These are phyloP conservation scores for Seriola rivoliana DNA, from an alignment of 2,113 vertebrate genomes.

Conservation along the genomic window DNA sequence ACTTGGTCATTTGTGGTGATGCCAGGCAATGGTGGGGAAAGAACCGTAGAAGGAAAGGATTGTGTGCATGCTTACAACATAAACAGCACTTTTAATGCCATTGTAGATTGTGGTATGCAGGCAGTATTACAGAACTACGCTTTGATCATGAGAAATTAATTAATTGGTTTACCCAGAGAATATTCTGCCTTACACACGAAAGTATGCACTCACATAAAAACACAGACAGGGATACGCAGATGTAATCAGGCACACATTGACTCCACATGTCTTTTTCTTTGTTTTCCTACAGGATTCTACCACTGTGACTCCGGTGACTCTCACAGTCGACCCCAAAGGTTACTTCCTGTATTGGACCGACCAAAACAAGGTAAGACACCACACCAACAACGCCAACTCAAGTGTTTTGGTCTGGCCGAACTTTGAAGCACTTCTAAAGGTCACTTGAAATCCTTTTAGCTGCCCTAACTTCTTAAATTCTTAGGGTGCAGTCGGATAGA, in stretches of 20 bases:
- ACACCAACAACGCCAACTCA: neutral
- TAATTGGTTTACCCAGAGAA: conserved; percentile 23
- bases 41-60: conserved; percentile 53
- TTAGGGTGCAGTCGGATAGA: neutral
- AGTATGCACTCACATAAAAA: neutral
- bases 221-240: conserved; percentile 3
- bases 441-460: neutral
- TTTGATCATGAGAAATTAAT: conserved; percentile 39
- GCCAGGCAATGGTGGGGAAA: conserved; percentile 45
- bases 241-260: conserved; percentile 29
- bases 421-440: neutral
- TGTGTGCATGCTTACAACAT: conserved; percentile 28
- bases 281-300: conserved; percentile 88
- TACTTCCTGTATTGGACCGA: conserved; percentile 98
- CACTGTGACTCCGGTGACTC: conserved; percentile 91
- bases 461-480: neutral
- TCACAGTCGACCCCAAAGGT: conserved; percentile 94
- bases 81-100: conserved; percentile 51
- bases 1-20: conserved; percentile 47
- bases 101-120: conserved; percentile 43
- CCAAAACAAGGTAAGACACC: conserved; percentile 93
- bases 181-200: conserved; percentile 13
- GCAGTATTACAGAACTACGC: conserved; percentile 3
- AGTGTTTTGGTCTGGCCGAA: neutral
- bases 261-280: conserved; percentile 48